Evolutionary conservation across 2,797 vertebrate species (phyloP).

Genomic region (Loris lydekkerianus): DNA sequence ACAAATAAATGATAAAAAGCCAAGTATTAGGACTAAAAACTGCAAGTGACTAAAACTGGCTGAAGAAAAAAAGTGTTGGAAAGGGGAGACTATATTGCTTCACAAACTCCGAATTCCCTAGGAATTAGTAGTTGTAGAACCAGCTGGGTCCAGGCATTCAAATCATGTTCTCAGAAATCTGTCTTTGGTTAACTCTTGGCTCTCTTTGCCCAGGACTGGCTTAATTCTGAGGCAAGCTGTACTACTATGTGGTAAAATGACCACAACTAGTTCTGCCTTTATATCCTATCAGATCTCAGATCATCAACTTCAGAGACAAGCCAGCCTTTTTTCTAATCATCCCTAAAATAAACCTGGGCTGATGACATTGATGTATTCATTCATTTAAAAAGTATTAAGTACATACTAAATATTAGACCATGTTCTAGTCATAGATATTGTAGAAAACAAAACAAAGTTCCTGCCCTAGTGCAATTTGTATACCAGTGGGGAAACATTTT

Average conservation of each 20-base stretch:
- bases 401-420: background rate
- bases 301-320: background rate
- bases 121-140: background rate
- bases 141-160: background rate
- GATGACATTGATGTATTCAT: background rate
- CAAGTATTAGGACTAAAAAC: background rate
- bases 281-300: background rate
- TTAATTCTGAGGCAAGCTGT: slow-evolving; percentile 44
- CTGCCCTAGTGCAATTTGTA: background rate
- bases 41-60: slow-evolving; percentile 7
- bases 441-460: background rate
- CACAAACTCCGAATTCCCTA: slow-evolving; percentile 25
- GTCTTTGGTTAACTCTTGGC: background rate
- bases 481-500: background rate
- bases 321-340: background rate
- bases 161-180: background rate
- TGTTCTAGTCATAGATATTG: background rate
- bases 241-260: background rate
- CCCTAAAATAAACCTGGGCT: background rate
- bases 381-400: background rate
- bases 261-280: background rate
- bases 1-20: background rate
- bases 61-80: background rate
- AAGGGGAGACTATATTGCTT: slow-evolving; percentile 20
- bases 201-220: background rate